Base-by-base conservation (phyloP, 2,113 vertebrate genomes). In the Crotalus horridus region DNA sequence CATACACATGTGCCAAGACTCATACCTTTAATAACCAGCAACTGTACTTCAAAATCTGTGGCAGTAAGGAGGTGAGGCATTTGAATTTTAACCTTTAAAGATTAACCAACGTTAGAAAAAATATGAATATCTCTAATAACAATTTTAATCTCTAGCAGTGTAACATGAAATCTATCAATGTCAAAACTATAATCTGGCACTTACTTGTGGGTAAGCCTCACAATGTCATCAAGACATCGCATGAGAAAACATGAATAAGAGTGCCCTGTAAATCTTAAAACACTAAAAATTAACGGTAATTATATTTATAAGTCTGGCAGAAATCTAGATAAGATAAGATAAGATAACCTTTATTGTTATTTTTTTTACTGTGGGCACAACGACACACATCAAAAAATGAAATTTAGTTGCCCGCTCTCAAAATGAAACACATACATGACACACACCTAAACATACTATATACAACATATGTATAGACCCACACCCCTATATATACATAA, bases 1-100 rank as follows among this genome's bases (percentile, higher is more conserved):
- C 98, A 99, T 97, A 99, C 99, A 46, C 99, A 99, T 15, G 99
- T 99, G 94, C 99, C 99, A 91, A 97, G 99, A 90, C 98, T 99
- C 89, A 99, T 99, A 97, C 99, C 99, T 94, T 98, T 99, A 97
- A 99, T 99, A 97, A 98, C 99, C 97, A 99, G 98, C 96, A 99
- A 99, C 97, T 99, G 99, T 97, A 99, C 99, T 17, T 99, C 98
- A 94, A 99, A 99, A 96, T 99, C 99, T 94, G 99, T 99, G 97
- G 97, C 99, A 46, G 99, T 99, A 56, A 98, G 99, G 95, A 99
- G 99, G 99, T 99, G 94, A 97, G 97, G 95, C 85, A 53, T 39
- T 85, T 59, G 58, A 92, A 56, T 6, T 56, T 0, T 24, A 69
- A 87, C 54, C 20, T 46, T 43, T 90, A 69, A 64, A 39, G 58